A percentile compares a stretch with the other conserved stretches of the same genome.
phyloP scores from a whole-genome alignment of 2,797 vertebrate species.

The Peromyscus melanophrys region DNA sequence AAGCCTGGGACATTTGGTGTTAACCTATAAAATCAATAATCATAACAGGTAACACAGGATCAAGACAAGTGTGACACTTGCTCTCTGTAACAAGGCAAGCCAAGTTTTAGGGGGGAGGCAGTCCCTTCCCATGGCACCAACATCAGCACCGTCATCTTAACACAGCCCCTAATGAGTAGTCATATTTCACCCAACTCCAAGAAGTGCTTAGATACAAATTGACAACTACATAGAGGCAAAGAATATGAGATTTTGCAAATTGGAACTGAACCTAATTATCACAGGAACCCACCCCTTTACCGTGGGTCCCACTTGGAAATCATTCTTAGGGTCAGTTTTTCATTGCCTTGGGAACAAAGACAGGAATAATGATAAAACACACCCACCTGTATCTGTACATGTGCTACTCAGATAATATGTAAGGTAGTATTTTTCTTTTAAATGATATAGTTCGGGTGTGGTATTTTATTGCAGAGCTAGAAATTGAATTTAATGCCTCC shows the following conservation, averaged over 20 bases:
- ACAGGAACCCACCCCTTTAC: no score
- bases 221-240: not conserved
- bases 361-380: not conserved
- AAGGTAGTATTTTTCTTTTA: conserved; percentile 43
- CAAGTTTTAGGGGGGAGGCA: fast-evolving
- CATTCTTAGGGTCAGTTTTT: conserved; percentile 4
- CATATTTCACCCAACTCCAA: not conserved
- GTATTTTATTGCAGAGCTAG: not conserved
- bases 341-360: conserved; percentile 1
- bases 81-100: not conserved
- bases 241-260: not conserved
- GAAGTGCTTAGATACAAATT: not conserved
- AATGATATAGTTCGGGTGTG: not conserved
- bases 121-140: fast-evolving
- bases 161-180: not conserved
- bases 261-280: not conserved
- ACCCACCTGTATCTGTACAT: not conserved
- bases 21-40: not conserved
- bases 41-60: not conserved
- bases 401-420: not conserved
- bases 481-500: not conserved
- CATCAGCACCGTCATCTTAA: not conserved
- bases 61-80: not conserved
- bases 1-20: not conserved
- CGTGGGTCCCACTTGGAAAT: not conserved